Conservation (phyloP, 2,797 vertebrate genomes). For the Myotis vivesi region DNA sequence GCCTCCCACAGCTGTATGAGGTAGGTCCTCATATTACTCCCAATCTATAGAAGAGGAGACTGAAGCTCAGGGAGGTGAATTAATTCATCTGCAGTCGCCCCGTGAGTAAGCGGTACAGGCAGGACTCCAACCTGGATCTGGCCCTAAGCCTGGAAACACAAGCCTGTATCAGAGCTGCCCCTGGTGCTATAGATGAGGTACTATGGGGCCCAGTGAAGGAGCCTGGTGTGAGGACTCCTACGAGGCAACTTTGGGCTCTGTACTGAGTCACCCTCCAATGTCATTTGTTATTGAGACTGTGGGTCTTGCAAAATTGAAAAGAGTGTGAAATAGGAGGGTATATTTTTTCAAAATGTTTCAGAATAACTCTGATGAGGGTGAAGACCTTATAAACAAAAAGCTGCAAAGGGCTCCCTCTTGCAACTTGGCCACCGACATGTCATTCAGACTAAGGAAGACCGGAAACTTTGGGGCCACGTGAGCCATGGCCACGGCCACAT, state of each 20-base stretch:
- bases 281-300: not conserved
- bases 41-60: not conserved
- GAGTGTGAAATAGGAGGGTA: not conserved
- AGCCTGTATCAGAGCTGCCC: not conserved
- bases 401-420: no score
- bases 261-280: not conserved
- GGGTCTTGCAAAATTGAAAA: not conserved
- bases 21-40: not conserved
- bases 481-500: no score
- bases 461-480: no score
- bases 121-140: not conserved
- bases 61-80: not conserved
- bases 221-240: not conserved
- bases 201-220: accelerated
- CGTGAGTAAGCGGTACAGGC: not conserved
- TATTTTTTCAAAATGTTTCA: not conserved
- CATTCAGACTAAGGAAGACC: no score
- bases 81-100: not conserved
- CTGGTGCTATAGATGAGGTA: not conserved
- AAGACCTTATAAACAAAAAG: not conserved
- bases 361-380: not conserved
- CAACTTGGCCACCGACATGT: no score
- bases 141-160: not conserved
- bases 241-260: not conserved
- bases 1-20: not conserved